phyloP scores from a whole-genome alignment of 2,888 invertebrate genomes.

The Nipponacmea schrenckii region DNA sequence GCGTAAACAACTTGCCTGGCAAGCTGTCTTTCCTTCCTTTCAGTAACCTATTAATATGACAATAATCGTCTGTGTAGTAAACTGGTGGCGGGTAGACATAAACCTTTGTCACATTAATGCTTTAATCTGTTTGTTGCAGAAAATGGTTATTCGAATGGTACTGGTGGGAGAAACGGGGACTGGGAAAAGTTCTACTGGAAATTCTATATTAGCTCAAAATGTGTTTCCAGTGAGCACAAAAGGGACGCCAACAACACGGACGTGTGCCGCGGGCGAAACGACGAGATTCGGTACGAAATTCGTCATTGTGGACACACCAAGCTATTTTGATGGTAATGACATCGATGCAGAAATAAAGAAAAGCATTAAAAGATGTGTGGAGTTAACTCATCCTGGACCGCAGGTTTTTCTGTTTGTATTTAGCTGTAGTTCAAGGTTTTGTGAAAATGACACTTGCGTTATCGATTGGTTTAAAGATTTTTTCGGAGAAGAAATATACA shows the following conservation, averaged over 20 bases:
- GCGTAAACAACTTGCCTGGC: too few relatives aligned
- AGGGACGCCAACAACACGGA: neutral
- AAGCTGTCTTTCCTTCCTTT: too few relatives aligned
- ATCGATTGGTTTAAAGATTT: neutral
- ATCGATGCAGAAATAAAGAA: neutral
- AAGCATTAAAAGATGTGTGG: neutral
- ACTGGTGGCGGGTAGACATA: too few relatives aligned
- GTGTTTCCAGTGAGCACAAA: neutral
- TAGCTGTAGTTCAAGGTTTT: neutral
- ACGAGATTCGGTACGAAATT: neutral
- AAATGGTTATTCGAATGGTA: constrained; percentile 2
- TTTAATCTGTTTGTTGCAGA: neutral
- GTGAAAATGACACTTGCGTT: neutral
- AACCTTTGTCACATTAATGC: too few relatives aligned
- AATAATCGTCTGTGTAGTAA: too few relatives aligned
- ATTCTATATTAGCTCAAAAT: neutral
- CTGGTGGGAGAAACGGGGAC: neutral
- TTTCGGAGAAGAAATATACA: neutral
- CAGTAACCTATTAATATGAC: too few relatives aligned
- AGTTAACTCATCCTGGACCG: neutral
- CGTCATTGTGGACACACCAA: neutral
- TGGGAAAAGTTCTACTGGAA: neutral
- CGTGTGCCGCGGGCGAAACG: neutral
- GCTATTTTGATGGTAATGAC: neutral
- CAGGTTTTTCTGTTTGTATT: neutral